Base-by-base conservation (phyloP, 2,113 vertebrate genomes). In the Poeciliopsis turrubarensis region DNA sequence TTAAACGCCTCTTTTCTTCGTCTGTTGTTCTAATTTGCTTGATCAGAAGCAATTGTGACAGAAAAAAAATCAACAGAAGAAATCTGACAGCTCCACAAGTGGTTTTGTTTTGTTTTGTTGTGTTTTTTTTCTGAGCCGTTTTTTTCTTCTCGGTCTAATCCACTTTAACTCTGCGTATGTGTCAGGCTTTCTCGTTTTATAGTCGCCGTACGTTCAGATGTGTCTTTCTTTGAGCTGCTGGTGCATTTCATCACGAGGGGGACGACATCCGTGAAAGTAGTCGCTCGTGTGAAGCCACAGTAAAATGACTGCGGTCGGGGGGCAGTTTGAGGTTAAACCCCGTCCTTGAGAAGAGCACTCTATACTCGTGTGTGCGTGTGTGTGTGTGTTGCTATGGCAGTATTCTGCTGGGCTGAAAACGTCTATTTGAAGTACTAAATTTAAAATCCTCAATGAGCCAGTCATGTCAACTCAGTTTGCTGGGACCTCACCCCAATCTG, bases 401-500 rank as follows among this genome's bases (percentile, higher is more conserved):
- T 17, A 60, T 60, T 44, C 22, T 31, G 31, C 34, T 47, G 15
- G 22, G 13, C 31, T 27, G 30, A 3, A 61, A 67, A 63, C 51
- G 14, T n/a, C 41, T n/a, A 29, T 15, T 61, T 17, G 19, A 13
- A 22, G 44, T 22, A n/a, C 31, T 19, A 26, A 27, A 17, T 37
- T 11, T 15, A 26, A 71, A 27, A 1, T 11, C 0, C 22, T 22
- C 22, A 17, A 1, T 13, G 7, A 60, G 44, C 22, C 70, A 73
- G 72, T 47, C 60, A 26, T 37, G 10, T 37, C 34, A 37, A 11
- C 34, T 37, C 34, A 29, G 73, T 67, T 60, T 72, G 29, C 32
- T 32, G 72, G 7, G 68, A 73, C 67, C 72, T 13, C 44, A 72
- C 8, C 8, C 37, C 1, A 4, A 66, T 75, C 25, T 80, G 77